Evolutionary conservation across 2,888 invertebrate genomes (phyloP).

Genomic region (Polydesmus complanatus): DNA sequence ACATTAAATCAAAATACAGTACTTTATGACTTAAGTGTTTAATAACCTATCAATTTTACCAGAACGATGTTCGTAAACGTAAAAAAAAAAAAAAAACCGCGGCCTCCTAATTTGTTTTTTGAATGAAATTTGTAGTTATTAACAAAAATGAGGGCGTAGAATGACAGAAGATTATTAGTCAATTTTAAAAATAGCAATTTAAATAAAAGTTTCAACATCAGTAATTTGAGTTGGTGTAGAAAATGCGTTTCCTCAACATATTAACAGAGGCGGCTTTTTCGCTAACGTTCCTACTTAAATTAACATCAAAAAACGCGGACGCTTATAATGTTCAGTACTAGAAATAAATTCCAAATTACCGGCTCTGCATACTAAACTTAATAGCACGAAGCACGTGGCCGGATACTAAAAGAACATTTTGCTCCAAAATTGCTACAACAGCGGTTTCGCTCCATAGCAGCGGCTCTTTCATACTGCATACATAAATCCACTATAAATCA

Average conservation of each 20-base stretch:
- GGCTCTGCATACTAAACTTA: too few relatives aligned
- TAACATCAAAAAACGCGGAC: too few relatives aligned
- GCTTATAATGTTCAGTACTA: too few relatives aligned
- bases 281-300: too few relatives aligned
- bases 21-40: too few relatives aligned
- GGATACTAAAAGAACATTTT: neutral
- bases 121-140: neutral
- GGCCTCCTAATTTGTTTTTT: too few relatives aligned
- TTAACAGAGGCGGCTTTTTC: neutral
- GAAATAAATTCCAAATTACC: too few relatives aligned
- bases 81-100: neutral
- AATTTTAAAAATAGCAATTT: neutral
- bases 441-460: neutral
- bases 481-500: neutral
- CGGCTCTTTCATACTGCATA: neutral
- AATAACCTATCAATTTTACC: too few relatives aligned
- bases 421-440: neutral
- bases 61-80: neutral
- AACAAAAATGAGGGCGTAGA: neutral
- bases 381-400: neutral
- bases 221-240: neutral
- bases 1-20: too few relatives aligned
- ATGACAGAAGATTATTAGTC: neutral
- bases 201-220: neutral
- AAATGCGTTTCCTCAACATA: neutral